Base-by-base conservation (phyloP, 2,888 invertebrate species). In the Philereme vetulata region DNA sequence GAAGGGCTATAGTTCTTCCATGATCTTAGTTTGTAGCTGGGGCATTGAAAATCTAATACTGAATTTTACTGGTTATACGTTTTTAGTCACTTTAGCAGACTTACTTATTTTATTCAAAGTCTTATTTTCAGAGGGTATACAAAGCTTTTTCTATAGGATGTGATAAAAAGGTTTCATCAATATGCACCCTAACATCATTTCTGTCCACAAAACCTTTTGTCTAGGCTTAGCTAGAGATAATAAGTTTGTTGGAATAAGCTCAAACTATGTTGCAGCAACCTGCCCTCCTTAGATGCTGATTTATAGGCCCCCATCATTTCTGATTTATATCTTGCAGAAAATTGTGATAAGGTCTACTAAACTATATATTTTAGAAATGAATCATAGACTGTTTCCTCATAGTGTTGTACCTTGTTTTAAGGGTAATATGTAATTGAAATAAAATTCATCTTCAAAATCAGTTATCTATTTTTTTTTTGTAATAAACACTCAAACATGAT, bases 401-500 rank as follows among this genome's bases (percentile, higher is more conserved):
- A n/a, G 48, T 32, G 49, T 44, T 7, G n/a, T 44, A 44, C 51
- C 54, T 62, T 62, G 62, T 64, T 69, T 66, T 66, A 68, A 72
- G 68, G 70, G 68, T 67, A 21, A 21, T 21, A n/a, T n/a, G n/a
- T n/a, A 73, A 68, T 55, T 40, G 71, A 77, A 86, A 84, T 80
- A 84, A 85, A 85, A 84, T 62, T 66, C 72, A 73, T 69, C 72
- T 69, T 70, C 44, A 85, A 85, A 81, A 77, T 79, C 70, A 77
- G 80, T 81, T 78, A 66, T 84, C 76, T 88, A 84, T 83, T 81
- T 66, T 36, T 32, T 58, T 35, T 48, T 50, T 74, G 78, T 67
- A 70, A 67, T 72, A 66, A 75, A 76, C 74, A 80, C 72, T 69
- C 72, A 81, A 76, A 75, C 64, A 71, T 74, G 74, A 73, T 80